Percentiles rank a stretch among this genome's conserved stretches.
Evolutionary conservation across 2,113 vertebrate species (phyloP).

Genomic region (Chiloscyllium plagiosum): DNA sequence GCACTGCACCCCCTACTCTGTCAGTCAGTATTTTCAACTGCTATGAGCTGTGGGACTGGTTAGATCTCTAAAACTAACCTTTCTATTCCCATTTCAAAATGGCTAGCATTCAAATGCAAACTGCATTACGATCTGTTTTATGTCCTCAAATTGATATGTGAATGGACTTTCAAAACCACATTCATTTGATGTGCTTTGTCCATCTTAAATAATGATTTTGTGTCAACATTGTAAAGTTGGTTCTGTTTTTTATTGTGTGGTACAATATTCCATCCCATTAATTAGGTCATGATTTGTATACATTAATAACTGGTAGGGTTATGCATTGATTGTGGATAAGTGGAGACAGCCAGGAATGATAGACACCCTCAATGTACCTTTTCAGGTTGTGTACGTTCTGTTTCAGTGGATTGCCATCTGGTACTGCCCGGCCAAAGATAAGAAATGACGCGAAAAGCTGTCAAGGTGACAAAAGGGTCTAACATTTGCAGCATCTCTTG

Average conservation of each 20-base stretch:
- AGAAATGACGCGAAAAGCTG: background rate
- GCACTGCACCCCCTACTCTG: too few species aligned
- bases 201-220: background rate
- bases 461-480: background rate
- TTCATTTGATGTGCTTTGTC: background rate
- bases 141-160: background rate
- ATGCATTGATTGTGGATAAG: background rate
- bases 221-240: background rate
- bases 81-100: too few species aligned
- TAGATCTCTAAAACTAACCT: too few species aligned
- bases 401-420: background rate
- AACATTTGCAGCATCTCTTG: background rate
- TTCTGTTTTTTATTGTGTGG: background rate
- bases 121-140: too few species aligned
- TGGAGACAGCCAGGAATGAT: background rate
- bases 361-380: background rate
- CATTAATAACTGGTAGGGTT: background rate
- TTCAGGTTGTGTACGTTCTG: background rate
- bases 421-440: background rate
- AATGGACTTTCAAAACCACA: background rate
- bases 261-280: background rate
- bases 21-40: too few species aligned
- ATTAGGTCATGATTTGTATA: background rate
- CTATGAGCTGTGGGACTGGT: too few species aligned
- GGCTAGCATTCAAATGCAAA: too few species aligned